These are phyloP conservation scores for Micrasema longulum DNA, from an alignment of 1,140 invertebrate genomes.

Conservation along the genomic window DNA sequence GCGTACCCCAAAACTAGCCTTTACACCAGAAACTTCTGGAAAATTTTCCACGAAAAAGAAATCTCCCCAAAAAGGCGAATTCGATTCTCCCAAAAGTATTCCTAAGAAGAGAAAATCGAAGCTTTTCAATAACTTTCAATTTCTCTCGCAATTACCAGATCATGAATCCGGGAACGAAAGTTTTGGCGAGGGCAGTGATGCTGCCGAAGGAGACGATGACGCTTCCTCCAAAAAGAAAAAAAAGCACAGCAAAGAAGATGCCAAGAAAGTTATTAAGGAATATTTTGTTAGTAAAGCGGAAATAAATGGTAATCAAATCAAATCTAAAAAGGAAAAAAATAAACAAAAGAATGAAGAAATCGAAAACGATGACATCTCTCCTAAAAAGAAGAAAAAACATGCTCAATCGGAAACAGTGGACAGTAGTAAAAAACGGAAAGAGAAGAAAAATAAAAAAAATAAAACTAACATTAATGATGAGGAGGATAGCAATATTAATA, in stretches of 20 bases:
- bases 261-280: constrained; percentile 45
- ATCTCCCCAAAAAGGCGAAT: constrained; percentile 1
- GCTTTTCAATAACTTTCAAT: constrained; percentile 50
- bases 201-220: constrained; percentile 17
- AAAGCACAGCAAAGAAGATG: constrained; percentile 25
- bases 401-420: not conserved
- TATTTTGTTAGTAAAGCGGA: constrained; percentile 43
- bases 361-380: not conserved
- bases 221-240: constrained; percentile 18
- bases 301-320: constrained; percentile 2
- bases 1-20: constrained; percentile 41
- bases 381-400: constrained; percentile 20
- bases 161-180: constrained; percentile 40
- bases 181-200: constrained; percentile 1
- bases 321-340: constrained; percentile 16
- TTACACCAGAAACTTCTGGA: constrained; percentile 25
- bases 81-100: constrained; percentile 42
- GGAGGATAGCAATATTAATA: constrained; percentile 1
- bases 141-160: constrained; percentile 47
- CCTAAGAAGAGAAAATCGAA: constrained; percentile 41
- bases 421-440: not conserved
- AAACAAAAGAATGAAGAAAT: constrained; percentile 23
- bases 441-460: constrained; percentile 37
- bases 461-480: not conserved
- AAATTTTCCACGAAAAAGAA: constrained; percentile 31